Base-by-base conservation (phyloP, 2,888 invertebrate genomes). In the Byasa hedistus region DNA sequence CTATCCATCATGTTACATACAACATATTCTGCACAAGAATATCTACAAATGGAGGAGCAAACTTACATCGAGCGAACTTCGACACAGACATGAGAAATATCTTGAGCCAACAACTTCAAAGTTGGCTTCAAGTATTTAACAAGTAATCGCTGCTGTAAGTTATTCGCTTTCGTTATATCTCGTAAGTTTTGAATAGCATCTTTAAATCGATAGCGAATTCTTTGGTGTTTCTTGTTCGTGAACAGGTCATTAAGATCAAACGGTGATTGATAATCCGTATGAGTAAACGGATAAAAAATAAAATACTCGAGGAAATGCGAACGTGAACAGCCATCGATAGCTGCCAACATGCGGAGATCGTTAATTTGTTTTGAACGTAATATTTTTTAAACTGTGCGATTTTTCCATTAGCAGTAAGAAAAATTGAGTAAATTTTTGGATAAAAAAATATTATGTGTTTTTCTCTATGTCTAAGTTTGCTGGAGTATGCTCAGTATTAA, bases 301-400 rank as follows among this genome's bases (percentile, higher is more conserved):
- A 22, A 12, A 22, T 22, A 22, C 52, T 2, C 3, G 22, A 15
- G 22, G 52, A 5, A 10, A 15, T 56, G 15, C 56, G 56, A 17
- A 57, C 36, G 36, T 27, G 23, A 55, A 48, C 62, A 62, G 56
- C 56, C 56, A 57, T 62, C 27, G 56, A 62, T 55, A 56, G 55
- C 55, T 55, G 55, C 55, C 39, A 56, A 55, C 39, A n/a, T 39
- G 39, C 23, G 39, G 23, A 22, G 24, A 62, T 62, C 61, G 55
- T 62, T 62, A 21, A 55, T 62, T 62, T 55, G 55, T 55, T 23
- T 44, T 55, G 44, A 39, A 55, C 44, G 12, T 55, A 55, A 62
- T 44, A 62, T 57, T 56, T 55, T 39, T n/a, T 5, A 48, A 48
- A 57, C 48, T 62, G 44, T 23, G 56, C 12, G 23, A 12, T 24